Base-by-base conservation (phyloP, 2,888 invertebrate species). In the Oligia strigilis region DNA sequence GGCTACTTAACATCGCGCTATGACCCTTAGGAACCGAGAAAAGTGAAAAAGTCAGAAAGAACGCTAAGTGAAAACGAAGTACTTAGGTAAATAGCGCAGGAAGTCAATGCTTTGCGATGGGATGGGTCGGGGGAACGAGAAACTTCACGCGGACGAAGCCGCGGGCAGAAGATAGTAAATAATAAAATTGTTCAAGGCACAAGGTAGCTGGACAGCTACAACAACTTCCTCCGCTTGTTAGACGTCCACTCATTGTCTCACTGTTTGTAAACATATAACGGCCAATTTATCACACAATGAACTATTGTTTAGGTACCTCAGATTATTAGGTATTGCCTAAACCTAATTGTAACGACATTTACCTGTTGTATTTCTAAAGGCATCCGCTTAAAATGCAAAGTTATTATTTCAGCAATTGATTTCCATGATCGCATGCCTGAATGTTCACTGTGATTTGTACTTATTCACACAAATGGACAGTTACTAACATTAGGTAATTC, bases 261-360 rank as follows among this genome's bases (percentile, higher is more conserved):
- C 79, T 93, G 93, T 96, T 95, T 93, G 94, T 94, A 96, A 95
- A 96, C 92, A 93, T 85, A 89, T 88, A 90, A 87, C 90, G 89
- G 91, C 89, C 80, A 91, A 93, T 93, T 94, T 93, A 93, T 91
- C 91, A 92, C 91, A 95, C 96, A 95, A 95, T 95, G 93, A 92
- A 90, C 93, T 92, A 95, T 95, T 95, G 95, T 95, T 94, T 95
- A 29, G 29, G 29, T 29, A 93, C 90, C 52, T 84, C 82, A 62
- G 81, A 86, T 86, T 85, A 88, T 91, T 89, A 88, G 89, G 84
- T 87, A 90, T 90, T 90, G 84, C 87, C 84, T 72, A 89, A 91
- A 87, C 89, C 71, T 75, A 88, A 84, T 88, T 87, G 29, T 29
- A 29, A 79, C 80, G 43, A 76, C 46, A 85, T 85, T 81, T 81